Evolutionary conservation across 2,797 vertebrate genomes (phyloP).

Genomic region (Pangasius krempfi): DNA sequence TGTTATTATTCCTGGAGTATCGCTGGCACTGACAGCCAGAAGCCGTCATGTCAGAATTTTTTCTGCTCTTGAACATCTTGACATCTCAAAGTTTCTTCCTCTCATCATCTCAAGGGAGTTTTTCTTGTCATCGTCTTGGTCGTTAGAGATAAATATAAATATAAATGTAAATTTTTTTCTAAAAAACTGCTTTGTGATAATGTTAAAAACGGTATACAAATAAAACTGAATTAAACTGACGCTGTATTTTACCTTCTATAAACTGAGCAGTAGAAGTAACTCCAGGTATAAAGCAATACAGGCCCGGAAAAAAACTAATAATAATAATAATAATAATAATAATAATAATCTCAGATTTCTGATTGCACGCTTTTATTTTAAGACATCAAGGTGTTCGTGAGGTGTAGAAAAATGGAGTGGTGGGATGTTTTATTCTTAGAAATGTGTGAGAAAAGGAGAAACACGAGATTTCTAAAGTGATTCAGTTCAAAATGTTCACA

Average conservation of each 20-base stretch:
- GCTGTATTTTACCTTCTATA: background rate
- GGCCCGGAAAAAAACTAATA: background rate
- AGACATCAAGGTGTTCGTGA: slow-evolving; percentile 23
- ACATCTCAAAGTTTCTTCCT: background rate
- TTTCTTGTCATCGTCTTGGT: background rate
- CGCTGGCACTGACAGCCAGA: background rate
- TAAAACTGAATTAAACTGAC: background rate
- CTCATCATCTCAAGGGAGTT: too few species aligned
- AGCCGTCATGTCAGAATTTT: background rate
- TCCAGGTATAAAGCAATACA: background rate
- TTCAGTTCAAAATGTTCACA: background rate
- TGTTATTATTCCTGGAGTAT: background rate
- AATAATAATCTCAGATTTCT: background rate
- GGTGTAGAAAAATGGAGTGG: background rate
- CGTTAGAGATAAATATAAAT: background rate
- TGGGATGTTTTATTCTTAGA: background rate
- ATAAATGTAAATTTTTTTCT: background rate
- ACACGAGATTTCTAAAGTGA: background rate
- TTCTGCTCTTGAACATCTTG: background rate
- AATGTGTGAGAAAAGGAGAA: background rate
- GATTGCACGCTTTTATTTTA: slow-evolving; percentile 1
- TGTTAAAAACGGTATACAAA: background rate
- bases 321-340: background rate
- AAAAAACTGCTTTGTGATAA: too few species aligned
- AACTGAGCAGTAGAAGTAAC: background rate